Evolutionary conservation across 2,888 invertebrate genomes (phyloP), one percentile per base, ranked within the genome.

Genomic region (Microctonus brassicae): DNA sequence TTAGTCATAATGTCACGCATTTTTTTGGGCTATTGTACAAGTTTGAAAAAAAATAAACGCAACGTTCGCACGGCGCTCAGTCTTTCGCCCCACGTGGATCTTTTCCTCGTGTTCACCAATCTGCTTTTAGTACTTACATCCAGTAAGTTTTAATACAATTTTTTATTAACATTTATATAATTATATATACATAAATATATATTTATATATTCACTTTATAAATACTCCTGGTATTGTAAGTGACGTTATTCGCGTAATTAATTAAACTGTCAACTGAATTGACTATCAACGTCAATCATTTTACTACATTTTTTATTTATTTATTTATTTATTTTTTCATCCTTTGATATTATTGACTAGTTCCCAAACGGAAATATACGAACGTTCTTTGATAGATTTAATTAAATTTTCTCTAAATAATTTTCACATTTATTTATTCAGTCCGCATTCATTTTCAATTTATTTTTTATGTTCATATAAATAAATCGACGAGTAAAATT

Each of bases 31-130:
- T 72, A 74, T 72, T 75, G 78, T 72, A 75, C 75, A 36, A 73
- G 75, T 53, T 72, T 73, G 70, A 73, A 76, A 74, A 73, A 62
- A 68, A 47, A 58, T 67, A 69, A 62, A 72, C 61, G 68, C 57
- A 72, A 73, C 71, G 55, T 62, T 58, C 72, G 68, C 29, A 55
- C 65, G 57, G 73, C 76, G 64, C 76, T 77, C 71, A 66, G 73
- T 63, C 68, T 74, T 70, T 72, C 67, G 29, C 73, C 74, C 78
- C 81, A 81, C 80, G 80, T 81, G 81, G 80, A 80, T 73, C 61
- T 76, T 57, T 73, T 78, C 77, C 78, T 81, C 78, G 79, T 80
- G 78, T 76, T 79, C 69, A 70, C 78, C 72, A 78, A 73, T 67
- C 74, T 81, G 60, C 70, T 80, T n/a, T 69, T 78, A 69, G 61